These are phyloP conservation scores for Coendou prehensilis DNA, from an alignment of 2,797 vertebrate genomes.

Conservation along the genomic window DNA sequence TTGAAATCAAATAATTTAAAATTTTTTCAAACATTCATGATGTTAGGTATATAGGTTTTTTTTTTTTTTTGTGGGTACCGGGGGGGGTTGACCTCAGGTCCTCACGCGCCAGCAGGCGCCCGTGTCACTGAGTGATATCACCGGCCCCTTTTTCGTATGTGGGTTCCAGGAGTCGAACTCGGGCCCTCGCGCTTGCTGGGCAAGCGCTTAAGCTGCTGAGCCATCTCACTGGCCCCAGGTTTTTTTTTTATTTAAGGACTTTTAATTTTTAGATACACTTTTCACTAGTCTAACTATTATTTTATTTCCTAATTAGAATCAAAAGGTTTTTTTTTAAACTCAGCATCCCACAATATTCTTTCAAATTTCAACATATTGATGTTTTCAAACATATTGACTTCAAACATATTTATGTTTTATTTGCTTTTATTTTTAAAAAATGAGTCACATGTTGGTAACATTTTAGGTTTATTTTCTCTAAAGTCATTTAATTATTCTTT, in stretches of 20 bases:
- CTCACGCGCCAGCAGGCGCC: too few species aligned
- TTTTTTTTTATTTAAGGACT: constrained; percentile 29
- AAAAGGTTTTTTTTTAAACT: neutral
- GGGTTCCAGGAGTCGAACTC: too few species aligned
- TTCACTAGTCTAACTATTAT: constrained; percentile 12
- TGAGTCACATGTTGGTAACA: neutral
- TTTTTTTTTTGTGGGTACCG: too few species aligned
- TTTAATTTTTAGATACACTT: neutral
- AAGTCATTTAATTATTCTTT: neutral
- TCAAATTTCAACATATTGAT: neutral
- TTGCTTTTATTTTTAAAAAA: neutral
- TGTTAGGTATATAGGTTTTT: neutral
- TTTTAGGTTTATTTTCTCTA: neutral
- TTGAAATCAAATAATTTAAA: constrained; percentile 31
- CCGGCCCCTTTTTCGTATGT: too few species aligned
- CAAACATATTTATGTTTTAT: neutral
- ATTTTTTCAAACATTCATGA: constrained; percentile 21
- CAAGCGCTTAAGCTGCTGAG: too few species aligned
- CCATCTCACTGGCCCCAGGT: too few species aligned
- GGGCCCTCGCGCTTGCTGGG: too few species aligned
- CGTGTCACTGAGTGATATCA: too few species aligned
- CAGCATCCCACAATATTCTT: neutral
- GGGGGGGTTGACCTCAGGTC: too few species aligned
- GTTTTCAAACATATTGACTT: too few species aligned
- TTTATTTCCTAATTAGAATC: neutral